phyloP scores from a whole-genome alignment of 2,113 vertebrate species.

The Solea senegalensis region DNA sequence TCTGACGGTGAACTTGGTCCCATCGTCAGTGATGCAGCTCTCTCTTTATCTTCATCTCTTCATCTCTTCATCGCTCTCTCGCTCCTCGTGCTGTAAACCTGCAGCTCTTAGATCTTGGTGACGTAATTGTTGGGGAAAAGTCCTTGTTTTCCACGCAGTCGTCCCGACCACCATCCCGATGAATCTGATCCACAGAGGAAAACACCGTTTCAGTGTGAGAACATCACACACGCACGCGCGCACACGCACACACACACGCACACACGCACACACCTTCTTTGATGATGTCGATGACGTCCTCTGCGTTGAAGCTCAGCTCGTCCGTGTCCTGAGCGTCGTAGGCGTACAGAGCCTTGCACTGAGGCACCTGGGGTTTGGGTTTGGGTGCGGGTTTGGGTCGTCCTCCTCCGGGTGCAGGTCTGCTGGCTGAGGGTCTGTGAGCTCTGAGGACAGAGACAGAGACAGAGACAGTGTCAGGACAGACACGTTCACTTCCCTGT shows the following conservation, averaged over 20 bases:
- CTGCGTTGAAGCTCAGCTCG: constrained; percentile 98
- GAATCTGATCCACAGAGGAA: constrained; percentile 80
- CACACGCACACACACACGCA: too few relatives aligned
- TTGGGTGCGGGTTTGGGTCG: constrained; percentile 95
- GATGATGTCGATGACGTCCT: constrained; percentile 93
- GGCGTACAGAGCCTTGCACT: constrained; percentile 95
- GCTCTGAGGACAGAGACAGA: constrained; percentile 74
- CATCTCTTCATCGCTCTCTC: not conserved
- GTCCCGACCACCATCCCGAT: constrained; percentile 97
- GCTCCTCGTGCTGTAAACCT: constrained; percentile 29
- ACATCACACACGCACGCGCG: not conserved
- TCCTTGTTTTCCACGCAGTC: constrained; percentile 95
- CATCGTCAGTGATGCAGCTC: constrained; percentile 27
- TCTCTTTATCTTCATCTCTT: not conserved
- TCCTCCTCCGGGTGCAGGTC: constrained; percentile 90
- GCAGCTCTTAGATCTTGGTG: constrained; percentile 87
- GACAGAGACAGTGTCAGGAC: not conserved
- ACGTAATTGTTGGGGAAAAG: constrained; percentile 99
- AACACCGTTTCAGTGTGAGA: not conserved
- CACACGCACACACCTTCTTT: constrained; percentile 86
- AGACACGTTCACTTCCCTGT: constrained; percentile 1
- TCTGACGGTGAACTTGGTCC: constrained; percentile 15
- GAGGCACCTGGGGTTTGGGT: constrained; percentile 96
- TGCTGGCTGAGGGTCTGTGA: constrained; percentile 86
- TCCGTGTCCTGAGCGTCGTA: constrained; percentile 99